phyloP scores from a whole-genome alignment of 2,797 vertebrate species.

The Onychomys torridus region DNA sequence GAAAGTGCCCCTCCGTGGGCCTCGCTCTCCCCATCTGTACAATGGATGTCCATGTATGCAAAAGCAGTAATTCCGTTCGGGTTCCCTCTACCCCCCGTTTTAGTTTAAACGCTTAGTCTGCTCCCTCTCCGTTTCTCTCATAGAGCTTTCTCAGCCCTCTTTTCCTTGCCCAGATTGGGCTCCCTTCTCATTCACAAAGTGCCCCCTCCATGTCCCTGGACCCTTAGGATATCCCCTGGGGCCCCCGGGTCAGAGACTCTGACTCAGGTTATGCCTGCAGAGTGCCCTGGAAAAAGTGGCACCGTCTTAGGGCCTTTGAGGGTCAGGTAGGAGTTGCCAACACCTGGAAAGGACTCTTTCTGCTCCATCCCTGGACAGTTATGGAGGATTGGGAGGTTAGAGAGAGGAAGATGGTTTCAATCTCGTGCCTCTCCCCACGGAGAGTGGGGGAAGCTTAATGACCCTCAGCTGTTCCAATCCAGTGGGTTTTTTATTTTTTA shows the following conservation, averaged over 20 bases:
- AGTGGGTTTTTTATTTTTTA: slow-evolving; percentile 50
- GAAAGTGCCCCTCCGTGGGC: slow-evolving; percentile 43
- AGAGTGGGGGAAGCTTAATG: slow-evolving; percentile 54
- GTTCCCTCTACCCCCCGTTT: slow-evolving; percentile 1
- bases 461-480: slow-evolving; percentile 75
- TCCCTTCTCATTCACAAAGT: slow-evolving; percentile 75
- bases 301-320: slow-evolving; percentile 74
- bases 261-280: slow-evolving; percentile 65
- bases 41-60: slow-evolving; percentile 70
- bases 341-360: slow-evolving; percentile 66
- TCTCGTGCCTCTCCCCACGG: slow-evolving; percentile 20
- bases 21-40: slow-evolving; percentile 54
- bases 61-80: slow-evolving; percentile 49
- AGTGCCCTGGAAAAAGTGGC: slow-evolving; percentile 69
- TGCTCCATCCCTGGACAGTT: slow-evolving; percentile 56
- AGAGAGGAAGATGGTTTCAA: slow-evolving; percentile 66
- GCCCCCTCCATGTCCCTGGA: slow-evolving; percentile 66
- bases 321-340: slow-evolving; percentile 67
- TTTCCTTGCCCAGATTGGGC: slow-evolving; percentile 21
- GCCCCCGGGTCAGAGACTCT: slow-evolving; percentile 46
- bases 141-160: background rate
- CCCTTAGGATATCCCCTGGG: slow-evolving; percentile 55
- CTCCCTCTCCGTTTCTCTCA: background rate
- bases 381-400: slow-evolving; percentile 41
- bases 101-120: slow-evolving; percentile 66